A percentile compares a stretch with the other conserved stretches of the same genome.
These are phyloP conservation scores for Coelopa frigida DNA, from an alignment of 1,140 invertebrate species.

Conservation along the genomic window DNA sequence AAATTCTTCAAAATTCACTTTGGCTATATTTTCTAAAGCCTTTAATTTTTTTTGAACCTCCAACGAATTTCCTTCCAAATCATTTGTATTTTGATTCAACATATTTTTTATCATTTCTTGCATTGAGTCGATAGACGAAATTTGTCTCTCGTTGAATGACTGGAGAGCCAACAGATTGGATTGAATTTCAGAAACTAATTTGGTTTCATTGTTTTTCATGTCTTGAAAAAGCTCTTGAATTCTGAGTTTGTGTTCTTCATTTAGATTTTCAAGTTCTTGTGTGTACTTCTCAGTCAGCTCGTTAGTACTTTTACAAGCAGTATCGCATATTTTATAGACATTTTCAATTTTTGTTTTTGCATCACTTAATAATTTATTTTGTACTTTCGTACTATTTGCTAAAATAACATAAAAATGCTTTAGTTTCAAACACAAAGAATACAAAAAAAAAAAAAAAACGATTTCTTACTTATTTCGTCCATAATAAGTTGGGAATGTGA, in stretches of 20 bases:
- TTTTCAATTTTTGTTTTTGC: constrained; percentile 22
- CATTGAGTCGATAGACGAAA: constrained; percentile 22
- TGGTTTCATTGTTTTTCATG: constrained; percentile 20
- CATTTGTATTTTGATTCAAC: constrained; percentile 17
- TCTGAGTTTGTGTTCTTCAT: constrained; percentile 18
- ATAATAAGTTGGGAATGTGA: constrained; percentile 19
- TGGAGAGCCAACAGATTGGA: constrained; percentile 21
- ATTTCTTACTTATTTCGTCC: constrained; percentile 26
- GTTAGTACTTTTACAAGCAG: constrained; percentile 7
- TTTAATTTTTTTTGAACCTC: constrained; percentile 20
- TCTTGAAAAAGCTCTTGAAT: constrained; percentile 23
- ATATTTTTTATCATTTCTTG: constrained; percentile 20
- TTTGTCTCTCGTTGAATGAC: constrained; percentile 24
- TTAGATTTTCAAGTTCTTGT: constrained; percentile 8
- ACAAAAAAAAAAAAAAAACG: neutral
- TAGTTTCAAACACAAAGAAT: no score
- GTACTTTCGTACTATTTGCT: constrained; percentile 27
- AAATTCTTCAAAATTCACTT: constrained; percentile 21
- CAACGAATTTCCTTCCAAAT: constrained; percentile 16
- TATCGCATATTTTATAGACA: constrained; percentile 15
- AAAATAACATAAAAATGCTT: no score
- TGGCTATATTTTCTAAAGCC: constrained; percentile 15
- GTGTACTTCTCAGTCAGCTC: constrained; percentile 18
- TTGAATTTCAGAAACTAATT: constrained; percentile 22
- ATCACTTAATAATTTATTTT: constrained; percentile 21